Conservation (phyloP, 2,113 vertebrate species). For the Motacilla tschutschensis region DNA sequence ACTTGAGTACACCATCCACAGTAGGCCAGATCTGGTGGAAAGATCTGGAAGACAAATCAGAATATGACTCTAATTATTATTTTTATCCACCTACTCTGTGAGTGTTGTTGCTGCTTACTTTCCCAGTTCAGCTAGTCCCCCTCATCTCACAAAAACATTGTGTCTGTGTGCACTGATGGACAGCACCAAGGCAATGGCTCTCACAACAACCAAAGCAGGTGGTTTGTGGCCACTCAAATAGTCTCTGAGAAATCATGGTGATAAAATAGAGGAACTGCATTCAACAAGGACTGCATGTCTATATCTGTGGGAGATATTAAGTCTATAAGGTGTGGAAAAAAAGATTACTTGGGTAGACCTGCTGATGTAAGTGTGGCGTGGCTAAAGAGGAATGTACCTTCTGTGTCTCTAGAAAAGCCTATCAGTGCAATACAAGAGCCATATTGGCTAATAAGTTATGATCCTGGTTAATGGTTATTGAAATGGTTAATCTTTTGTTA, state of each 20-base stretch:
- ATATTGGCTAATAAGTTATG: not conserved
- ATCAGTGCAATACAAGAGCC: not conserved
- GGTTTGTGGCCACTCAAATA: not conserved
- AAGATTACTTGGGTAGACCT: not conserved
- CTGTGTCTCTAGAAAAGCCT: not conserved
- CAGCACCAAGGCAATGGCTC: not conserved
- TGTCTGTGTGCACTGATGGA: not conserved
- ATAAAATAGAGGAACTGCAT: not conserved
- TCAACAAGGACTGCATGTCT: not conserved
- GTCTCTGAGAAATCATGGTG: not conserved
- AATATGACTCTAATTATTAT: not conserved
- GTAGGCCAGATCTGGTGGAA: not conserved
- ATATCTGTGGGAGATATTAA: not conserved
- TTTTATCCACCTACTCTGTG: not conserved
- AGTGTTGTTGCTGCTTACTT: not conserved
- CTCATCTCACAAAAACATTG: not conserved
- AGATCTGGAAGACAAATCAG: not conserved
- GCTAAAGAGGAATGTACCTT: not conserved
- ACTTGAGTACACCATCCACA: not conserved
- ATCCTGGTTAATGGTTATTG: slow-evolving; percentile 11
- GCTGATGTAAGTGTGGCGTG: not conserved
- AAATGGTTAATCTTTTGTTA: not conserved
- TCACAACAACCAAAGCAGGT: not conserved
- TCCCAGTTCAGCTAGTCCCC: not conserved
- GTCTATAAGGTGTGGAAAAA: not conserved